Evolutionary conservation across 2,113 vertebrate genomes (phyloP), one percentile per base, ranked within the genome.

Genomic region (Polypterus senegalus): DNA sequence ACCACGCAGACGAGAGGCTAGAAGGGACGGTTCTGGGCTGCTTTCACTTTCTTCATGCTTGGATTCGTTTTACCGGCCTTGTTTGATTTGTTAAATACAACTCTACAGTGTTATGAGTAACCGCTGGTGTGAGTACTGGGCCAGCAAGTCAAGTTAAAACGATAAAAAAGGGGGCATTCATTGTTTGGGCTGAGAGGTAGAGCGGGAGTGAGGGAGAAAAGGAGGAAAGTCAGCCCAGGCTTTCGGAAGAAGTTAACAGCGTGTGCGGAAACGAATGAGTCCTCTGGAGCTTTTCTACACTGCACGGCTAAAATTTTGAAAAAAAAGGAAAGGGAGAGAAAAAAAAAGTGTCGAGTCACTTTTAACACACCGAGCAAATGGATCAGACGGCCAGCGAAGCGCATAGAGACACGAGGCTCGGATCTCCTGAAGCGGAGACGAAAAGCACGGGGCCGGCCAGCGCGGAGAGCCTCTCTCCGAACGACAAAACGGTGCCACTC

Each of bases 361-460:
- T 69, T 66, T 67, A 69, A 74, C 67, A 60, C 62, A 66, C 69
- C 53, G 62, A 66, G 58, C 69, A 61, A 27, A 70, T 74, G 74
- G 71, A 71, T 74, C 65, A 66, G 71, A 56, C 79, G 70, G 48
- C 62, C 60, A 59, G 49, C 61, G 67, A 69, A 62, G 62, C 48
- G 71, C 74, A 71, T 69, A 75, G 71, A 63, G 75, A 67, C 72
- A 77, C 75, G 76, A 77, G 75, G 65, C 63, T 65, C 69, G 72
- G 73, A 71, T 69, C 74, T 69, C 72, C 76, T 68, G 80, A 79
- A 73, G 73, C 73, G 73, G 73, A 77, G 70, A 66, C 71, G 72
- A 73, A 79, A 80, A 79, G 81, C 74, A 85, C 83, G 77, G 74
- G 74, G 68, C 71, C 67, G 58, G 73, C 71, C 60, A 65, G 64